These are phyloP conservation scores for Semaprochilodus insignis DNA, from an alignment of 2,797 vertebrate genomes.

Conservation along the genomic window DNA sequence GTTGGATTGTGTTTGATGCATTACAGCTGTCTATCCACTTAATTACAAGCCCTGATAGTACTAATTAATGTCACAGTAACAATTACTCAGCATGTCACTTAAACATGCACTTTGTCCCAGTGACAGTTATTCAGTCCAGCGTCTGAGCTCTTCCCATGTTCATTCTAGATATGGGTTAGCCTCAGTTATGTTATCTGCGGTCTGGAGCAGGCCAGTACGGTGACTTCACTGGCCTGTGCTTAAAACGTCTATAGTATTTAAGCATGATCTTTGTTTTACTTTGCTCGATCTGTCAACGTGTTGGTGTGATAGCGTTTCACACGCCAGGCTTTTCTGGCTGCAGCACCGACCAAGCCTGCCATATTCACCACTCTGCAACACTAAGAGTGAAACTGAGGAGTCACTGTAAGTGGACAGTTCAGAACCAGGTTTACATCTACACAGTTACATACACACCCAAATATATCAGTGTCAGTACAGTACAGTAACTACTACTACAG, in stretches of 20 bases:
- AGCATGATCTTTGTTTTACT: constrained; percentile 63
- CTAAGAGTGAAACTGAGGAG: background rate
- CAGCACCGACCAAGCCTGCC: constrained; percentile 15
- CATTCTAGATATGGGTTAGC: constrained; percentile 60
- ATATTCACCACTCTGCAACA: background rate
- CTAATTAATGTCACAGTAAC: constrained; percentile 42
- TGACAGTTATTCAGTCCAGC: constrained; percentile 43
- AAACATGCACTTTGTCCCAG: constrained; percentile 31
- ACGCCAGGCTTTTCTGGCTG: constrained; percentile 17
- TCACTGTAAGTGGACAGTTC: constrained; percentile 3
- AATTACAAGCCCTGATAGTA: constrained; percentile 49
- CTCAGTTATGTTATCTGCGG: constrained; percentile 65
- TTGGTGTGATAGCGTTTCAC: constrained; percentile 59
- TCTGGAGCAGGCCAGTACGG: constrained; percentile 55
- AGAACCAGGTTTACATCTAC: background rate
- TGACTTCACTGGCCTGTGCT: constrained; percentile 71
- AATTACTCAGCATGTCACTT: constrained; percentile 50
- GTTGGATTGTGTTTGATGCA: constrained; percentile 30
- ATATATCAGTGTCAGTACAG: background rate
- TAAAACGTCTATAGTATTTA: constrained; percentile 62
- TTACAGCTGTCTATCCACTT: constrained; percentile 47
- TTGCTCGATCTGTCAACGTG: constrained; percentile 59
- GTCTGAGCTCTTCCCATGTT: constrained; percentile 59
- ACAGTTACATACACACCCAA: background rate
- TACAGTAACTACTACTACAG: too few relatives aligned